Base-by-base conservation (phyloP, 2,797 vertebrate species). In the Gymnoscopelus braueri region DNA sequence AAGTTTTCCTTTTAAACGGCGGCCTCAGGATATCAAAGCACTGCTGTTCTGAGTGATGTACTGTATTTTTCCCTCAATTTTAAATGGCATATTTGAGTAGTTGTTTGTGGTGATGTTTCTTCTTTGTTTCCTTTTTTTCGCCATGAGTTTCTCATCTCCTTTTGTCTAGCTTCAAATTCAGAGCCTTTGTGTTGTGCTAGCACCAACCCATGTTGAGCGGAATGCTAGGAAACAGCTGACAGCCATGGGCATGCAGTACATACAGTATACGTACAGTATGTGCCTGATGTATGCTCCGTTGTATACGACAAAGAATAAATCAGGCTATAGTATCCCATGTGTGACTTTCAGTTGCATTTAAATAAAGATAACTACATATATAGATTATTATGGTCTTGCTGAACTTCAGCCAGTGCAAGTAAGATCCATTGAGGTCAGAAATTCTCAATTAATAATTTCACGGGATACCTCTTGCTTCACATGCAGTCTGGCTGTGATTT, bases 21-120 rank as follows among this genome's bases (percentile, higher is more conserved):
- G 76, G 85, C 88, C 90, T 70, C 56, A 5, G 90, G 91, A 90
- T 84, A 88, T 86, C 86, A 87, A 86, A 89, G 79, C 72, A 80
- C 74, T 88, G 84, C 87, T 90, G 84, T 89, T 87, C 52, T 79
- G 79, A 84, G 82, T 78, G 78, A 70, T 83, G 72, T 80, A 12
- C 82, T 78, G 81, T 78, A 74, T 74, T 68, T 68, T 57, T 53
- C 47, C 50, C 50, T 51, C 50, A 13, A 4, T 74, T 88, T 87
- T 88, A 88, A 89, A 90, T 81, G 80, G 61, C 84, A 83, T 85
- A 85, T 65, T 86, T 84, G 69, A 87, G 79, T 81, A 79, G 68
- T 85, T 81, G 80, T 84, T 84, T 82, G 80, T 85, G 77, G 81
- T 85, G 82, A 79, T 80, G 50, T 51, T 49, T 57, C 35, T 26